Evolutionary conservation across 2,797 vertebrate species (phyloP), one percentile per base, ranked within the genome.

Genomic region (Gymnodraco acuticeps): DNA sequence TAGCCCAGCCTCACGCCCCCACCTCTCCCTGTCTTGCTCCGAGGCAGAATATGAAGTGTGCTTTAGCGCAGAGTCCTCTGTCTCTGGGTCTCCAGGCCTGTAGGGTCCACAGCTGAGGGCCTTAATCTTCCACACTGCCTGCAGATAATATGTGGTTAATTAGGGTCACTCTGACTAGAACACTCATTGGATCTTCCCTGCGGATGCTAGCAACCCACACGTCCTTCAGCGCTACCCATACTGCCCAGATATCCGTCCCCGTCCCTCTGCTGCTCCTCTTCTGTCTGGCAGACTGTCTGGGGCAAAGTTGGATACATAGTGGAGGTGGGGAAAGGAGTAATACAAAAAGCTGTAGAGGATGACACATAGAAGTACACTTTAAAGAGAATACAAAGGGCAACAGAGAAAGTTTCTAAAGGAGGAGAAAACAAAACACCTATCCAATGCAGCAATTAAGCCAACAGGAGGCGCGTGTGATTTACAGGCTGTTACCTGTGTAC

Each of bases 71-170:
- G 31, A 71, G 81, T 81, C 71, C 76, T 77, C 78, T 83, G 78
- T 90, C 87, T 84, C 65, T 77, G 82, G 83, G 76, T 86, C 81
- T 91, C 47, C 38, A 47, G 77, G 88, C 88, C 85, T 91, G 76
- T 46, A 79, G 80, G 80, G 81, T 86, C 87, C 78, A 69, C 73
- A 86, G 88, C 91, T 83, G 52, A 86, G 86, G 84, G 91, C 89
- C 90, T 87, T 88, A 91, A 93, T 94, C 94, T 92, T 90, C 84
- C 60, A 82, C 87, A 75, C 87, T 84, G 92, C 91, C 93, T 90
- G 78, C 77, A 94, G 92, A 94, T 94, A 95, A 95, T 91, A 81
- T 80, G 89, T 89, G 87, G 85, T 94, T 95, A 94, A 96, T 95
- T 95, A 95, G 90, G 92, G 92, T 94, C 91, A 93, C 80, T 86